Evolutionary conservation across 2,888 invertebrate genomes (phyloP).

Genomic region (Eumacrocentrus americanus): DNA sequence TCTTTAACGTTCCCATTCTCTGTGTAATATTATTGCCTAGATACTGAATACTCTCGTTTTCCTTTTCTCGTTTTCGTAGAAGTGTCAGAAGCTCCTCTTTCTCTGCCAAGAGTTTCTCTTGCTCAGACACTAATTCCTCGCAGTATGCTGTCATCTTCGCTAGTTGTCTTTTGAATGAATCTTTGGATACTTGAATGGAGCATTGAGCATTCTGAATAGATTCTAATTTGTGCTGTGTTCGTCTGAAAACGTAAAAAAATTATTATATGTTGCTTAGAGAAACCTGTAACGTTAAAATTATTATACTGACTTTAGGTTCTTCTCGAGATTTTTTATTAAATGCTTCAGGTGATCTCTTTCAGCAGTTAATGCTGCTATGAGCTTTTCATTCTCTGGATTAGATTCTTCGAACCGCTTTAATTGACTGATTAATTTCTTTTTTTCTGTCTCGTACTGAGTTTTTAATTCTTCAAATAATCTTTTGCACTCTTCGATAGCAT

Average conservation of each 20-base stretch:
- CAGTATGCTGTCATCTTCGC: constrained; percentile 65
- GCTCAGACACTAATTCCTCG: constrained; percentile 64
- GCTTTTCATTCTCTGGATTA: constrained; percentile 63
- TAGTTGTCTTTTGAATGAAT: constrained; percentile 64
- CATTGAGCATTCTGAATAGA: constrained; percentile 61
- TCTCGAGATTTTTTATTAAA: constrained; percentile 66
- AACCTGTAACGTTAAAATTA: not conserved
- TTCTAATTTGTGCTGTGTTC: constrained; percentile 61
- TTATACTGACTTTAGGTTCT: constrained; percentile 65
- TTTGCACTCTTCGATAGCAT: constrained; percentile 77
- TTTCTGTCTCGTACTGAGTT: constrained; percentile 73
- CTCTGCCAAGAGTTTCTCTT: constrained; percentile 63
- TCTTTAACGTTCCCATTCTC: constrained; percentile 63
- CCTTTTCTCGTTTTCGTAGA: constrained; percentile 50
- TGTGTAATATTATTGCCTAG: constrained; percentile 63
- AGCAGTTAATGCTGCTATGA: constrained; percentile 59
- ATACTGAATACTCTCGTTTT: constrained; percentile 52
- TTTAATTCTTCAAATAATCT: constrained; percentile 78
- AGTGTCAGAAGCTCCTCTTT: constrained; percentile 45
- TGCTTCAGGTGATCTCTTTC: constrained; percentile 64
- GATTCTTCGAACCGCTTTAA: constrained; percentile 63
- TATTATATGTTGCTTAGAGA: not conserved
- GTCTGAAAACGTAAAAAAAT: constrained; percentile 50
- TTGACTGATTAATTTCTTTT: constrained; percentile 66
- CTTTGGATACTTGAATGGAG: constrained; percentile 63